Evolutionary conservation across 2,888 invertebrate genomes (phyloP).

Genomic region (Hesperia comma): DNA sequence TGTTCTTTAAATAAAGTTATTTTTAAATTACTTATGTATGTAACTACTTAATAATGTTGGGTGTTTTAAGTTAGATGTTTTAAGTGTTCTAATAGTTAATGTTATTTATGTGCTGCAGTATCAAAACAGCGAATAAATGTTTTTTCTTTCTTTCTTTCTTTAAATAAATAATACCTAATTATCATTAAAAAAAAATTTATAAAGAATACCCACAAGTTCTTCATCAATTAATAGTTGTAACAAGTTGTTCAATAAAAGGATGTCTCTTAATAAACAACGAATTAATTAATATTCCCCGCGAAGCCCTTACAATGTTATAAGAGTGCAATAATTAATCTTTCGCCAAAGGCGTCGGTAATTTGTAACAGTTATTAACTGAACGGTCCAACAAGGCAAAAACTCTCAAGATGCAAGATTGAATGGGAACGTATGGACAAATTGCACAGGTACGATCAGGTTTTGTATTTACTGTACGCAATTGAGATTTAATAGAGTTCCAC

Average conservation of each 20-base stretch:
- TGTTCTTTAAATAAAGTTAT: too few relatives aligned
- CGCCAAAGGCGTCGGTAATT: conserved; percentile 17
- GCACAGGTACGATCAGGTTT: background rate
- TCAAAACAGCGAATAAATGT: too few relatives aligned
- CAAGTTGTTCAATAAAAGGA: background rate
- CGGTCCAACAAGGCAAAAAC: conserved; percentile 7
- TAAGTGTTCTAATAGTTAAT: too few relatives aligned
- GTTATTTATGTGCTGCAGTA: too few relatives aligned
- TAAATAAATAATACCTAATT: too few relatives aligned
- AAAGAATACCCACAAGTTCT: background rate
- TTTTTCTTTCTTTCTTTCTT: too few relatives aligned
- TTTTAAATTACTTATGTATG: too few relatives aligned
- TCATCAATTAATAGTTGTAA: background rate
- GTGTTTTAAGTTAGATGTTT: too few relatives aligned
- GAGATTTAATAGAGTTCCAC: background rate
- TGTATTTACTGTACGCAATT: conserved; percentile 5
- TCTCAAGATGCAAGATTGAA: background rate
- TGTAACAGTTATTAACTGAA: conserved; percentile 22
- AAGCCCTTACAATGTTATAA: conserved; percentile 10
- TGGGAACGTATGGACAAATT: conserved; percentile 1
- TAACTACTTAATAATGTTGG: too few relatives aligned
- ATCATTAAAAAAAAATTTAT: too few relatives aligned
- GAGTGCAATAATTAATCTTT: conserved; percentile 20
- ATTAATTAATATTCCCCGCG: conserved; percentile 17
- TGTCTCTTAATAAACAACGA: conserved; percentile 16